Conservation (phyloP, 2,888 invertebrate species). For the Andrena trimmerana region DNA sequence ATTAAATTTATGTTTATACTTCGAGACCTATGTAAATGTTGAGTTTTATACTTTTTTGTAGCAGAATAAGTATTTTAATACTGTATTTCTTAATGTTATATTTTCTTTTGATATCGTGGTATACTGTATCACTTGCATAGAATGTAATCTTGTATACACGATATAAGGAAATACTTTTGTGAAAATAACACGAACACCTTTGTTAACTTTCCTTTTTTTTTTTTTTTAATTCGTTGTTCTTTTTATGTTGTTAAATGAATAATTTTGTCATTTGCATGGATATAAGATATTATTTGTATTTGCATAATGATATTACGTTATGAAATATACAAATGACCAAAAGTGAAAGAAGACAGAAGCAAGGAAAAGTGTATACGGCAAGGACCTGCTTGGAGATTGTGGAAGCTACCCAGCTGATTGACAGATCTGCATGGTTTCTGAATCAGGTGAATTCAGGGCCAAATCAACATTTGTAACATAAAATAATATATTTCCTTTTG, state of each 20-base stretch:
- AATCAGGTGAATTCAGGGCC: conserved; percentile 85
- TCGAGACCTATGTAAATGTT: conserved; percentile 31
- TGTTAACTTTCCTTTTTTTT: conserved; percentile 41
- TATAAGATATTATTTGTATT: conserved; percentile 57
- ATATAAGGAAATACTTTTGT: conserved; percentile 43
- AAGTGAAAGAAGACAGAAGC: conserved; percentile 79
- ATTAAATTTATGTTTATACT: conserved; percentile 33
- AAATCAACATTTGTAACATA: conserved; percentile 83
- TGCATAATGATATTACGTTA: conserved; percentile 65
- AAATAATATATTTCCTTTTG: conserved; percentile 54
- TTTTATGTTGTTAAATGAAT: conserved; percentile 56
- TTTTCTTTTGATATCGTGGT: conserved; percentile 42
- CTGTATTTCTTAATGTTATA: conserved; percentile 43
- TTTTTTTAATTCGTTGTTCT: conserved; percentile 52
- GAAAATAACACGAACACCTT: conserved; percentile 47
- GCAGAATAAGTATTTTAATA: conserved; percentile 42
- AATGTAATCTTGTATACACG: conserved; percentile 53
- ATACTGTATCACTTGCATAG: conserved; percentile 43
- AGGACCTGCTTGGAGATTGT: conserved; percentile 75
- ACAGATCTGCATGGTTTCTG: conserved; percentile 82
- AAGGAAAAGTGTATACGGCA: conserved; percentile 66
- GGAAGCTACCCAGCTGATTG: conserved; percentile 77
- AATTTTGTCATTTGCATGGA: conserved; percentile 49
- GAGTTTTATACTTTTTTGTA: conserved; percentile 47
- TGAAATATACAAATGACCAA: conserved; percentile 71